These are phyloP conservation scores for Autographa gamma DNA, from an alignment of 2,888 invertebrate species.

Conservation along the genomic window DNA sequence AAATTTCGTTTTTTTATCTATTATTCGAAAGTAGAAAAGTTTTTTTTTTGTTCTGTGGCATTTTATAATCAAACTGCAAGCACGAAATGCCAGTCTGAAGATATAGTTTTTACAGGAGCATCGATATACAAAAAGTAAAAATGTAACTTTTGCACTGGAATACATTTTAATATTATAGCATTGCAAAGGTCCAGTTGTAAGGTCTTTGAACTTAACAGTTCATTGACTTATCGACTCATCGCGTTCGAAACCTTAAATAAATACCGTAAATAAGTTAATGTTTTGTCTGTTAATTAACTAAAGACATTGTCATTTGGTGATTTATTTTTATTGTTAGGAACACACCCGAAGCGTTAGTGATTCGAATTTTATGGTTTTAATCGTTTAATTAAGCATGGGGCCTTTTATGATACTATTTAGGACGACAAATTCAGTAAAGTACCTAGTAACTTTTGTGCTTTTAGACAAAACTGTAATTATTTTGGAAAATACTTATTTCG, in stretches of 20 bases:
- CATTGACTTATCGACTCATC: constrained; percentile 29
- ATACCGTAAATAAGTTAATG: constrained; percentile 20
- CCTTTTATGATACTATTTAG: neutral
- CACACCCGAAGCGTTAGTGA: neutral
- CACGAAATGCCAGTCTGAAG: neutral
- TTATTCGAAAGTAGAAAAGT: too few relatives aligned
- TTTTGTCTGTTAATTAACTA: constrained; percentile 31
- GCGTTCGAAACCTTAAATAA: constrained; percentile 17
- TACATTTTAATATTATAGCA: constrained; percentile 4
- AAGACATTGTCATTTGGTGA: constrained; percentile 22
- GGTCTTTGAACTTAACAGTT: constrained; percentile 37
- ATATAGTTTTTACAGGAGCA: neutral
- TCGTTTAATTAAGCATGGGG: neutral
- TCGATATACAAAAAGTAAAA: neutral
- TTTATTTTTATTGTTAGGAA: neutral
- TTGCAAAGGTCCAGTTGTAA: neutral
- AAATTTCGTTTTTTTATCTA: too few relatives aligned
- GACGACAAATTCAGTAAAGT: neutral
- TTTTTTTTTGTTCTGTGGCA: too few relatives aligned
- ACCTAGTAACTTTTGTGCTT: too few relatives aligned
- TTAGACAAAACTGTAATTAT: too few relatives aligned
- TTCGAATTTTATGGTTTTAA: neutral
- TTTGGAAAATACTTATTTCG: too few relatives aligned
- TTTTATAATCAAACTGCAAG: neutral
- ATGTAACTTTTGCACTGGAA: neutral